Evolutionary conservation across 2,888 invertebrate genomes (phyloP).

Genomic region (Cantharis rustica): DNA sequence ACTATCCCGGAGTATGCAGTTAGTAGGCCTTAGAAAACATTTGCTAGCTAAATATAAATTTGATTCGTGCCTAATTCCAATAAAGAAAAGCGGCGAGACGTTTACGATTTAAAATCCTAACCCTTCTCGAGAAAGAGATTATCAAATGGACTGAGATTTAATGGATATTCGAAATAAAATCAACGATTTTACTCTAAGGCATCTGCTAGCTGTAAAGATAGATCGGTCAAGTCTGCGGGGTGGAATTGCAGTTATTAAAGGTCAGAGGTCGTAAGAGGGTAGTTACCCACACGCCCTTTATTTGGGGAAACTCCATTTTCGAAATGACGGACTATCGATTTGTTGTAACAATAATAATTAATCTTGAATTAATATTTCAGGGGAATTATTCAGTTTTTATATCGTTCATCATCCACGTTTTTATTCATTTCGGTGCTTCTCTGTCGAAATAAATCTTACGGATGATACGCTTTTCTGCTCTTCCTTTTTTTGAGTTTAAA

Average conservation of each 20-base stretch:
- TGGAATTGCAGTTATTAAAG: slow-evolving; percentile 14
- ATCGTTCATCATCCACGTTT: background rate
- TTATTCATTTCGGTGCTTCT: background rate
- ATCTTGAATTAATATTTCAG: background rate
- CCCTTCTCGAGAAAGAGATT: background rate
- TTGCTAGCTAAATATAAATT: no score
- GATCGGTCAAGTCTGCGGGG: slow-evolving; percentile 11
- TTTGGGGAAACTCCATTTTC: slow-evolving; percentile 5
- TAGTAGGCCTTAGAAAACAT: no score
- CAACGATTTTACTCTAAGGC: background rate
- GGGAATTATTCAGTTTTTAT: background rate
- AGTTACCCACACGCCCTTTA: slow-evolving; percentile 11
- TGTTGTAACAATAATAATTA: background rate
- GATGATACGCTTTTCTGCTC: background rate
- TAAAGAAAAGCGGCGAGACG: no score
- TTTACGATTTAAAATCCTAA: background rate
- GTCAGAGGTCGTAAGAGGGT: slow-evolving; percentile 19
- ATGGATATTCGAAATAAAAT: background rate
- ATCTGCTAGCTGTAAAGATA: slow-evolving; percentile 7
- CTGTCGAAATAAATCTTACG: background rate
- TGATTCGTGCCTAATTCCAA: no score
- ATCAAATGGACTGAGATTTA: background rate
- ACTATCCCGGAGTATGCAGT: no score
- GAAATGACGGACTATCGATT: background rate
- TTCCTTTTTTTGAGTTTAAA: slow-evolving; percentile 7